Base-by-base conservation (phyloP, 2,888 invertebrate species). In the Thecophora atra region DNA sequence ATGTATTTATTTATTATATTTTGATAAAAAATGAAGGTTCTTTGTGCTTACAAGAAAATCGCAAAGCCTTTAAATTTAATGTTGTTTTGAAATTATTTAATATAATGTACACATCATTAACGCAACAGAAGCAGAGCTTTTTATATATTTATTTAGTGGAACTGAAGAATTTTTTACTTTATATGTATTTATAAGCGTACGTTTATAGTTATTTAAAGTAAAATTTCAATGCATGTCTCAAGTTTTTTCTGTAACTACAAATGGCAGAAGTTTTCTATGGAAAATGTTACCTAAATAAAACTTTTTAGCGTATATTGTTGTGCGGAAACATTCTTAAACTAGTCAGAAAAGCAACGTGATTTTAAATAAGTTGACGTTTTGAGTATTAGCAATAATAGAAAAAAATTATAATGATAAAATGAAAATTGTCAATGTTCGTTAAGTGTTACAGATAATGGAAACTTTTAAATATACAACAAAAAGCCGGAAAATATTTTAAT, bases 281-380 rank as follows among this genome's bases (percentile, higher is more conserved):
- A 30, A 60, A 30, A 60, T 28, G 60, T 60, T 60, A 60, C 28
- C 60, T 26, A 58, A 26, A 28, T 26, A 26, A 60, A 60, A 60
- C n/a, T 30, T 24, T 60, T 8, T 60, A 60, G 60, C 30, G 60
- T 26, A 60, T n/a, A 8, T 28, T 26, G 60, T 60, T 30, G 30
- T 30, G 30, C 24, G 24, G 17, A 30, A 30, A n/a, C 47, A 37
- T 37, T n/a, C 47, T 47, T 47, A 15, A 1, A 47, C 47, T 47
- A 47, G 47, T 15, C 24, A 58, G 26, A 24, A 26, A 26, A 30
- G 30, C 60, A 60, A 30, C 60, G 60, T 28, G 60, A 60, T 60
- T 17, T 60, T 60, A 60, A 30, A 17, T 26, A 26, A 60, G 30
- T 60, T 60, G 15, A 58, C 24, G 30, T 60, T 30, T 21, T n/a